These are phyloP conservation scores for Probaryconus sp. DNA, from an alignment of 1,140 invertebrate species.

Conservation along the genomic window DNA sequence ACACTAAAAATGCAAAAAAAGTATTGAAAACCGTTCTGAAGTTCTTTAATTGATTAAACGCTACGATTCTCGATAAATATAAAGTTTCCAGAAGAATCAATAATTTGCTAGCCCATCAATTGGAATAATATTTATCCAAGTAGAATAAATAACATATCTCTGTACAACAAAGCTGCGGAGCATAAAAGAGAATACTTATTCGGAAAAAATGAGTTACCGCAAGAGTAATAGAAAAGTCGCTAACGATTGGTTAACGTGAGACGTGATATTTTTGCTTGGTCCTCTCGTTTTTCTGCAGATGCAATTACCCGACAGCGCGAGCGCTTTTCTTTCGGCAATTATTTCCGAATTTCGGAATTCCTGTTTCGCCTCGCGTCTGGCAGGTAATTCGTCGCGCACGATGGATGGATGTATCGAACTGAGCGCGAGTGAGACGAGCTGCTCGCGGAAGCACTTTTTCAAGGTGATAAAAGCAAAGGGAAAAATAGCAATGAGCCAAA, in stretches of 20 bases:
- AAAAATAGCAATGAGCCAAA: slow-evolving; percentile 50
- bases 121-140: slow-evolving; percentile 36
- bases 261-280: slow-evolving; percentile 44
- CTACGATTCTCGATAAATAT: too few species aligned
- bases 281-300: slow-evolving; percentile 37
- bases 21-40: too few species aligned
- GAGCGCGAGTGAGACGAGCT: slow-evolving; percentile 12
- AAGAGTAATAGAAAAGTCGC: slow-evolving; percentile 37
- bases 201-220: slow-evolving; percentile 44
- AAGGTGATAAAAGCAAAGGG: slow-evolving; percentile 52
- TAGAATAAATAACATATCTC: slow-evolving; percentile 38
- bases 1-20: too few species aligned
- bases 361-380: slow-evolving; percentile 66
- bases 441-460: slow-evolving; percentile 27
- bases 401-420: slow-evolving; percentile 66
- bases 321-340: slow-evolving; percentile 55
- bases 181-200: slow-evolving; percentile 4
- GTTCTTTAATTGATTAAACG: too few species aligned
- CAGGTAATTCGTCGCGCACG: slow-evolving; percentile 69
- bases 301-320: slow-evolving; percentile 45
- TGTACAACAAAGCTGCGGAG: slow-evolving; percentile 1
- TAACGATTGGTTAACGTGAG: slow-evolving; percentile 56
- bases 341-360: slow-evolving; percentile 59
- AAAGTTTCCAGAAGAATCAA: too few species aligned
- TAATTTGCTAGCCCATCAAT: too few species aligned